Base-by-base conservation (phyloP, 1,140 invertebrate species). In the Antheraea mylitta region DNA sequence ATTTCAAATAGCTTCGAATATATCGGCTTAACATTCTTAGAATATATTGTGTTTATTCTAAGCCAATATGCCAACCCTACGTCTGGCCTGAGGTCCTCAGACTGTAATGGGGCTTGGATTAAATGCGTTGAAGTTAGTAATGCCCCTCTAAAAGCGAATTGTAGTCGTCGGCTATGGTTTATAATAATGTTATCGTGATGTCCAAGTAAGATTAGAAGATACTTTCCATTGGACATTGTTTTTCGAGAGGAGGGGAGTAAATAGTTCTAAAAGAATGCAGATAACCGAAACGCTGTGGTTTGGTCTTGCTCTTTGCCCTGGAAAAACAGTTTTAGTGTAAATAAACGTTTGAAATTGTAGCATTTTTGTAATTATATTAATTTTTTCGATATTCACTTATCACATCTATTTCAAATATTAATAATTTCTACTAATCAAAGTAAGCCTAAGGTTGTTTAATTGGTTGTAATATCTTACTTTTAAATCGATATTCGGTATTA, bases 81-180 rank as follows among this genome's bases (percentile, higher is more conserved):
- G 53, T 19, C 66, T 22, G 69, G 66, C 68, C 69, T 61, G 62
- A 66, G 70, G 66, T 70, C 65, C 70, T 70, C 62, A 70, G 71
- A 75, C 72, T 75, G 73, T 78, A 77, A 79, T 80, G 79, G 77
- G 77, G 77, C 69, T 76, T 71, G 72, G 79, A 81, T 81, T 81
- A 81, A 82, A 82, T 80, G 78, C 77, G 78, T 76, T 78, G 68
- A 83, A 81, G 81, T 81, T 79, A 75, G 68, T 81, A 82, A 84
- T 79, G 75, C 75, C 79, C 79, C 73, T 81, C 82, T 84, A 84
- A 84, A 86, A 86, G 82, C 79, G 77, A 83, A 84, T 82, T 78
- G 81, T 81, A 83, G 84, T 81, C 76, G 77, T 66, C 75, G 70
- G 71, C 76, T 71, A 79, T 77, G 80, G 77, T 82, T 79, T 83